Conservation (phyloP, 2,113 vertebrate genomes). For the Lophius piscatorius region DNA sequence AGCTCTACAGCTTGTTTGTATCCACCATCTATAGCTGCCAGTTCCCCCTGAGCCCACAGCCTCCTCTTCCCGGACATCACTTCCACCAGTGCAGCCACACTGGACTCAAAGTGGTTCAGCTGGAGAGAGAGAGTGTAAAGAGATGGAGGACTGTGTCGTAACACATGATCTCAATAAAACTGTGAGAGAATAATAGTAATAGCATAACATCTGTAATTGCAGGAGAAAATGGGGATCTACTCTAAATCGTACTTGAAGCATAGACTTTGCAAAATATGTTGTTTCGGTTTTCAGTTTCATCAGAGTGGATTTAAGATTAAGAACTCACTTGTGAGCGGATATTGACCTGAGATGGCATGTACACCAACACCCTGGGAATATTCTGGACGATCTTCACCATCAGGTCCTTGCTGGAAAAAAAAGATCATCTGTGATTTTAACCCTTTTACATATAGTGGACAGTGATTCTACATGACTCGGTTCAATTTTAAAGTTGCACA, state of each 20-base stretch:
- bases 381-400: conserved; percentile 81
- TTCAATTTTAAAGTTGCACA: too few species aligned
- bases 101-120: conserved; percentile 75
- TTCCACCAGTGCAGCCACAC: conserved; percentile 63
- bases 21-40: conserved; percentile 61
- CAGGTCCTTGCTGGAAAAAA: conserved; percentile 80
- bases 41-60: conserved; percentile 67
- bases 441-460: neutral
- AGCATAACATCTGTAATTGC: neutral
- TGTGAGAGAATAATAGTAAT: neutral
- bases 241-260: too few species aligned
- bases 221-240: neutral
- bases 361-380: conserved; percentile 65
- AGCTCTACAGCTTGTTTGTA: conserved; percentile 74
- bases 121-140: neutral
- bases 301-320: too few species aligned
- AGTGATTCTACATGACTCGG: too few species aligned
- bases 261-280: too few species aligned
- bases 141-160: too few species aligned
- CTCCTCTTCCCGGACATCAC: conserved; percentile 69
- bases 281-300: too few species aligned
- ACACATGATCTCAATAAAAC: too few species aligned
- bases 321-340: conserved; percentile 75
- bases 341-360: conserved; percentile 74
- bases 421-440: conserved; percentile 11